Evolutionary conservation across 2,888 invertebrate species (phyloP).

Genomic region (Brachyptera risi): DNA sequence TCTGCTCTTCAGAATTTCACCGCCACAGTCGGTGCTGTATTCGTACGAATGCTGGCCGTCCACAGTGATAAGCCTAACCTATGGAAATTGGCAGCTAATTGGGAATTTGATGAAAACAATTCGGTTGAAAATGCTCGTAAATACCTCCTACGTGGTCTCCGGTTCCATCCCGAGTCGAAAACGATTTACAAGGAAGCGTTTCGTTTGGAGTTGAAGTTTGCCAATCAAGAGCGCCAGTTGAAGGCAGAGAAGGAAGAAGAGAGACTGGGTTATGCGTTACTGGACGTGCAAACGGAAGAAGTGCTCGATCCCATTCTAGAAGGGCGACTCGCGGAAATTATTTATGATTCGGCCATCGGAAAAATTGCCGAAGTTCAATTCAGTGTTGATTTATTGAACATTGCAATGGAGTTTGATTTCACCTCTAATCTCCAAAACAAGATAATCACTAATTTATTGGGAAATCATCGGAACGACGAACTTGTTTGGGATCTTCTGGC

Average conservation of each 20-base stretch:
- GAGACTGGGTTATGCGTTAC: background rate
- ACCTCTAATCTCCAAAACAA: slow-evolving; percentile 54
- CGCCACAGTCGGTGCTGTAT: slow-evolving; percentile 42
- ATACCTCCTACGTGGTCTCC: slow-evolving; percentile 69
- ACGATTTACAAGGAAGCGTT: slow-evolving; percentile 65
- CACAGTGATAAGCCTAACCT: slow-evolving; percentile 71
- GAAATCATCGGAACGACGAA: slow-evolving; percentile 48
- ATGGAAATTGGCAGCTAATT: slow-evolving; percentile 77
- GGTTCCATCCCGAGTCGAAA: slow-evolving; percentile 65
- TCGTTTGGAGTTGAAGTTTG: slow-evolving; percentile 51
- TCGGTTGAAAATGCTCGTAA: slow-evolving; percentile 65
- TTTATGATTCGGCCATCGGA: slow-evolving; percentile 59
- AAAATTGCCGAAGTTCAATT: slow-evolving; percentile 54
- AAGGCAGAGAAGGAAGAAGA: slow-evolving; percentile 4
- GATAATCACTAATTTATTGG: slow-evolving; percentile 32
- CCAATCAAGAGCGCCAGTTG: slow-evolving; percentile 42
- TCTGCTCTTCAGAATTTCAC: slow-evolving; percentile 43
- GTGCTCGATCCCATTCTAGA: slow-evolving; percentile 18
- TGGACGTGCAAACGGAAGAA: background rate
- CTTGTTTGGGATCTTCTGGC: slow-evolving; percentile 58
- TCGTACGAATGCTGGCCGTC: slow-evolving; percentile 52
- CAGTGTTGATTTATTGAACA: slow-evolving; percentile 57
- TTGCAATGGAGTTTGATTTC: slow-evolving; percentile 55
- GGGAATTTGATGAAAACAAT: slow-evolving; percentile 66
- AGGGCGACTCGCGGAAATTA: slow-evolving; percentile 52